Base-by-base conservation (phyloP, 2,797 vertebrate species). In the Pangasius djambal region DNA sequence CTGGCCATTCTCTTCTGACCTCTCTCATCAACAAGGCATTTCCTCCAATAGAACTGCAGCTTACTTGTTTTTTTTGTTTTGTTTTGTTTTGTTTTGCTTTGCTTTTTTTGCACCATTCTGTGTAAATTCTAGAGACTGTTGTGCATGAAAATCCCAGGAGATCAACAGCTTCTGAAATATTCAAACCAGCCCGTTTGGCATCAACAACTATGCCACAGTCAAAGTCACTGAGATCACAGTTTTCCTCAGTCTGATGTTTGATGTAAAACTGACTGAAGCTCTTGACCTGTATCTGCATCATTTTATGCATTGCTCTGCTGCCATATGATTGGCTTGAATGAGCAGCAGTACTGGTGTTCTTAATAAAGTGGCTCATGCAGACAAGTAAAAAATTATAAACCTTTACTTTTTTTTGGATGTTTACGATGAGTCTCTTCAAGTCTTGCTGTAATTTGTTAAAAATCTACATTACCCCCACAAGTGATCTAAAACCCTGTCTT, bases 181-280 rank as follows among this genome's bases (percentile, higher is more conserved):
- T 63, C 20, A 57, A 57, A 37, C 12, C 31, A 34, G 18, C 55
- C n/a, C 3, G 2, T 34, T 16, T 34, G 55, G 31, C 31, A 81
- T 59, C 12, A 83, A 28, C 81, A 63, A 52, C 44, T 28, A 67
- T 65, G 61, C 59, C 55, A 78, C 52, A 59, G n/a, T 55, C 50
- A 31, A 59, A 83, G 59, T 83, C 31, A 83, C 37, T 28, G 57
- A 63, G 57, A 78, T 78, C 25, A 52, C 77, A 79, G 16, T 81
- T 79, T 81, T 34, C n/a, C 50, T 55, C 44, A 77, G 15, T 31
- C 50, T 79, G 50, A 79, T 55, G n/a, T 79, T 79, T 55, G n/a
- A 59, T 82, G 55, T 59, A 22, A 59, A n/a, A 79, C 1, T 31
- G 50, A 59, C 78, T 52, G 48, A 52, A 52, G 75, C 28, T n/a